A percentile compares a stretch with the other conserved stretches of the same genome.
phyloP scores from a whole-genome alignment of 2,888 invertebrate species.

The Andrena bicolor region DNA sequence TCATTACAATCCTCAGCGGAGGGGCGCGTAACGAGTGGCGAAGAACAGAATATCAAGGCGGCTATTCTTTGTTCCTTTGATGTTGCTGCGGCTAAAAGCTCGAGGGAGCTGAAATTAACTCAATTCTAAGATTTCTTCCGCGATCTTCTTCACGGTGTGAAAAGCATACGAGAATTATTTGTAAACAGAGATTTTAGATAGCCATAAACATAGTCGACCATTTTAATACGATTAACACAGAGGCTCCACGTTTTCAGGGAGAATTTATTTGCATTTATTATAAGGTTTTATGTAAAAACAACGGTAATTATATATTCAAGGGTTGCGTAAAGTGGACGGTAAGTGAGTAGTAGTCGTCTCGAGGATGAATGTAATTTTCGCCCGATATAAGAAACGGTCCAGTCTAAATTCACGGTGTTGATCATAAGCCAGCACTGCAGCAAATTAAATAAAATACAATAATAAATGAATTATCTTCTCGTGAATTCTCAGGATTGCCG shows the following conservation, averaged over 20 bases:
- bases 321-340: background rate
- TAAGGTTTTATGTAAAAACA: background rate
- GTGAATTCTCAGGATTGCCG: too few relatives aligned
- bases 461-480: background rate
- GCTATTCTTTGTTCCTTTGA: slow-evolving; percentile 22
- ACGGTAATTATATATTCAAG: slow-evolving; percentile 6
- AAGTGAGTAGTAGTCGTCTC: background rate
- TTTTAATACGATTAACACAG: slow-evolving; percentile 7
- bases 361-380: background rate
- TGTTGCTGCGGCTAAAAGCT: background rate
- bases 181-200: background rate
- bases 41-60: slow-evolving; percentile 16
- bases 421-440: background rate
- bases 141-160: background rate
- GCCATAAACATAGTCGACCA: background rate
- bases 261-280: slow-evolving; percentile 30
- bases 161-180: background rate
- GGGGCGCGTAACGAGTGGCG: slow-evolving; percentile 37
- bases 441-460: background rate
- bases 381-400: background rate
- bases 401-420: background rate
- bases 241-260: background rate
- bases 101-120: background rate
- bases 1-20: slow-evolving; percentile 38
- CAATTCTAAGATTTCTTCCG: background rate